Evolutionary conservation across 2,113 vertebrate species (phyloP), one percentile per base, ranked within the genome.

Genomic region (Terrapene triunguis): DNA sequence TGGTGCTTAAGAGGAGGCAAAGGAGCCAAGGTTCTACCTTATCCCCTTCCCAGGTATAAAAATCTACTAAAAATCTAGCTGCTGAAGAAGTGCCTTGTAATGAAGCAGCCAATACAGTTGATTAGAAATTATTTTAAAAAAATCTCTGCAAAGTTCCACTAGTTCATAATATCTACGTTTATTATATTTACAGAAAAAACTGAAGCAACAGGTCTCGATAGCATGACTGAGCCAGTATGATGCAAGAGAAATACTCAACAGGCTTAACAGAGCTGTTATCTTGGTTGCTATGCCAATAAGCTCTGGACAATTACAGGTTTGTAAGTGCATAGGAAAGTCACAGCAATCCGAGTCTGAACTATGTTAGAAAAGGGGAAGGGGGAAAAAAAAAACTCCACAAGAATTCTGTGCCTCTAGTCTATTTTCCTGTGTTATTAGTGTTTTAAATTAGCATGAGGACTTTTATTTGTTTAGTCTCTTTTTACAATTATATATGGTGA

Each of bases 171-270:
- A 44, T 57, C 91, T 84, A 74, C 88, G 89, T 84, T 96, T 89
- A 80, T 91, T 92, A 80, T 48, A 84, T 88, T 35, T 95, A 95
- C 96, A 92, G 65, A 54, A 89, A 86, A 42, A 13, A 44, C 10
- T 55, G 5, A 74, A 74, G 44, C 79, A 88, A 80, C 13, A 47
- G 72, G 47, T 88, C 74, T 82, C 65, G 2, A 79, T 24, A 90
- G 72, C 89, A 24, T 81, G 84, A 89, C 55, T 94, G 72, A 13
- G 81, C n/a, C 38, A n/a, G 29, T 0, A 0, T 90, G 91, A 94
- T 92, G 92, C 92, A 95, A 90, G 24, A 96, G 89, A 94, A 93
- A 95, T 90, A 84, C 32, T 21, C 92, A 82, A 42, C 53, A 65
- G 69, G 47, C 82, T 82, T 17, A 62, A 44, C 16, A 42, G 81